Evolutionary conservation across 2,888 invertebrate species (phyloP), one percentile per base, ranked within the genome.

Genomic region (Oligia latruncula): DNA sequence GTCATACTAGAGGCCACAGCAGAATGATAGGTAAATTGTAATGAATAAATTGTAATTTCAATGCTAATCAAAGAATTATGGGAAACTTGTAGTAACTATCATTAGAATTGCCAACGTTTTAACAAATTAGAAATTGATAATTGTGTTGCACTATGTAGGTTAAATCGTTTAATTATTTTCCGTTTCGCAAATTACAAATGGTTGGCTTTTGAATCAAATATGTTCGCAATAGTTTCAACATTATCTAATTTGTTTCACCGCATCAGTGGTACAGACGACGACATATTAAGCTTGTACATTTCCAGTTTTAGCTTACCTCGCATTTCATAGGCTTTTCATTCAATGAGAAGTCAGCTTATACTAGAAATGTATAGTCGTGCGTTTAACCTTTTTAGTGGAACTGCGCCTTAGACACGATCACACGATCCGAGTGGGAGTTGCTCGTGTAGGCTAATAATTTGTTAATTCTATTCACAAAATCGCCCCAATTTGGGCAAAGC

Each of bases 391-490:
- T 87, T 83, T 74, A 62, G 84, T 74, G 20, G 52, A 70, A 80
- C 87, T 74, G 71, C 68, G 80, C 75, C 76, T 64, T 60, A 52
- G 74, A 55, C 29, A 76, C 78, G 64, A 74, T 5, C 20, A 55
- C 29, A 76, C 78, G 64, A 74, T 8, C 20, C 13, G 66, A 74
- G 89, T 89, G 84, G 89, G 89, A 68, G 80, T 64, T 40, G 64
- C 72, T 60, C 85, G 82, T 84, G 83, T 85, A 84, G 80, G 88
- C 80, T 71, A 80, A 81, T 81, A 78, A 83, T 84, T 80, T 82
- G 81, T 82, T 84, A 70, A 82, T 74, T 67, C 65, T 81, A 71
- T 35, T 78, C 58, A 73, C 82, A 82, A 77, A 86, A 83, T 71
- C 76, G 71, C 76, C 82, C 83, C 71, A 55, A 82, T 83, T 81